A percentile compares a stretch with the other conserved stretches of the same genome.
Evolutionary conservation across 1,140 invertebrate species (phyloP).

Genomic region (Antheraea pernyi): DNA sequence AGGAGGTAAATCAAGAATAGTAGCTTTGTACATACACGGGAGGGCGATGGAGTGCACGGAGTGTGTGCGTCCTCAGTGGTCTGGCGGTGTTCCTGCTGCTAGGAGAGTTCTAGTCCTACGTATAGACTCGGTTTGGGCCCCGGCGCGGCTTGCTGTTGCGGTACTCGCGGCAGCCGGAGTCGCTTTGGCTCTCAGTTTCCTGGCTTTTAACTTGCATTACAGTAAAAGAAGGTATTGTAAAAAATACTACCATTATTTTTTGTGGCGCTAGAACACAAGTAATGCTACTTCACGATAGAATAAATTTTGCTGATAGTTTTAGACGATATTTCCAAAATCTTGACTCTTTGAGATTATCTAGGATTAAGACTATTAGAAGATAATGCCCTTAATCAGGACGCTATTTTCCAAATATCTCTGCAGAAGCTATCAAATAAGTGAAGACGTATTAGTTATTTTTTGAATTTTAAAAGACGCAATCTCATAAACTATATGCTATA

Average conservation of each 20-base stretch:
- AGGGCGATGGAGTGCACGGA: constrained; percentile 82
- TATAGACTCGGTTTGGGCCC: constrained; percentile 86
- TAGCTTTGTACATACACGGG: constrained; percentile 88
- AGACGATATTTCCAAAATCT: too few species aligned
- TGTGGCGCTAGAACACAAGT: too few species aligned
- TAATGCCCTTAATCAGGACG: too few species aligned
- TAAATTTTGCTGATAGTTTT: too few species aligned
- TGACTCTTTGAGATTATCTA: too few species aligned
- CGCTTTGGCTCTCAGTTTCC: constrained; percentile 86
- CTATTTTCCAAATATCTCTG: too few species aligned
- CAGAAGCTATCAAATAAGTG: too few species aligned
- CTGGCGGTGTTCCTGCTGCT: constrained; percentile 87
- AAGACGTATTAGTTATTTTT: too few species aligned
- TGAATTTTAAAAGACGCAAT: too few species aligned
- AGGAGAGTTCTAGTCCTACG: constrained; percentile 85
- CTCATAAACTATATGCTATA: too few species aligned
- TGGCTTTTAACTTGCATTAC: constrained; percentile 93
- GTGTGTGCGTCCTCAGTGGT: constrained; percentile 87
- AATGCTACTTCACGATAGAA: too few species aligned
- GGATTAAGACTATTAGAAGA: too few species aligned
- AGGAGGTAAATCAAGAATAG: constrained; percentile 84
- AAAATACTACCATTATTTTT: neutral
- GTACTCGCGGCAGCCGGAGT: constrained; percentile 88
- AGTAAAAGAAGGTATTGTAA: constrained; percentile 87
- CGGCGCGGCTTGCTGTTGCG: constrained; percentile 67